These are phyloP conservation scores for Schizopygopsis pylzovi DNA, from an alignment of 2,797 vertebrate species.

Conservation along the genomic window DNA sequence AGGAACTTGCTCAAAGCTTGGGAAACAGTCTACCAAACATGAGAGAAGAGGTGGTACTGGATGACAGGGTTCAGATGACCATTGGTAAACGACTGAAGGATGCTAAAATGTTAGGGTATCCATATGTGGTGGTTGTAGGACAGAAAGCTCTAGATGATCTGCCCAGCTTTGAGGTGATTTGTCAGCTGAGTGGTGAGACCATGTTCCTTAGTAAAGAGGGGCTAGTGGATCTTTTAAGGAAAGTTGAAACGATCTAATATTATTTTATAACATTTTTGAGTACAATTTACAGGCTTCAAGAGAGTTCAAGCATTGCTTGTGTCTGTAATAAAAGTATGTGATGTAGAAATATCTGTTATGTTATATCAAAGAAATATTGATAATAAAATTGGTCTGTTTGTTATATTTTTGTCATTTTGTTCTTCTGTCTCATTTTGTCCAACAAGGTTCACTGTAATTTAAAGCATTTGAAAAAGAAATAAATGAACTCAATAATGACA, in stretches of 20 bases:
- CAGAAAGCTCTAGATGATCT: constrained; percentile 82
- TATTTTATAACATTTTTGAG: neutral
- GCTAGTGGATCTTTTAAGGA: constrained; percentile 82
- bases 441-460: neutral
- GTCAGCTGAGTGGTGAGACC: constrained; percentile 79
- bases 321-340: neutral
- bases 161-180: constrained; percentile 85
- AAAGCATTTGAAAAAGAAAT: neutral
- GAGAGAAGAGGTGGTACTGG: constrained; percentile 82
- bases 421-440: no score
- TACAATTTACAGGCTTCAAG: neutral
- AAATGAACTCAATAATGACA: neutral
- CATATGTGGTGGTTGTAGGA: constrained; percentile 86
- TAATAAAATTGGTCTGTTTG: constrained; percentile 8
- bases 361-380: neutral
- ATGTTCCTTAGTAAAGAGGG: constrained; percentile 87
- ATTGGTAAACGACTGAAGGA: constrained; percentile 94
- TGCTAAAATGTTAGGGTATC: constrained; percentile 87
- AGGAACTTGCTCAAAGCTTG: constrained; percentile 74
- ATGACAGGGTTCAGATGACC: constrained; percentile 91
- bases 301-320: neutral
- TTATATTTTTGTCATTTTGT: neutral
- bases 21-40: constrained; percentile 71
- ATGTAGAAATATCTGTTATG: neutral
- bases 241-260: constrained; percentile 72